Conservation (phyloP, 2,113 vertebrate species). For the Mesocricetus auratus region DNA sequence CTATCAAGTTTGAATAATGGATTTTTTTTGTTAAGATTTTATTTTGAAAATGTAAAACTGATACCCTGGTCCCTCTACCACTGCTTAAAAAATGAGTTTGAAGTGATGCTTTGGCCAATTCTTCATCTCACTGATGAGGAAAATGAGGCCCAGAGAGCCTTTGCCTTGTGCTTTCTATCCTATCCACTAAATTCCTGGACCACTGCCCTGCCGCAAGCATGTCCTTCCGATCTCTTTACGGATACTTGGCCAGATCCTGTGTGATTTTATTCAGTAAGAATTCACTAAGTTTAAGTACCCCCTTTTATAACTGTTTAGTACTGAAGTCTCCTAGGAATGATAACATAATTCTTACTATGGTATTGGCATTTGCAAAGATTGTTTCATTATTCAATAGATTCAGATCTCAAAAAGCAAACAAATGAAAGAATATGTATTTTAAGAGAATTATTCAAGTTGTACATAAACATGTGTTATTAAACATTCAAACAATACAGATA, state of each 20-base stretch:
- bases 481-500: background rate
- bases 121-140: background rate
- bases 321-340: background rate
- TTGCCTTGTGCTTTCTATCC: background rate
- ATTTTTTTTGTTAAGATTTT: background rate
- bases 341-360: background rate
- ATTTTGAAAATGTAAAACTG: background rate
- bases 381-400: conserved; percentile 9
- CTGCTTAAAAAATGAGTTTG: background rate
- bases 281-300: background rate
- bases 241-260: background rate
- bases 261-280: background rate
- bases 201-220: background rate
- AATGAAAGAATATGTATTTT: background rate
- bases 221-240: background rate
- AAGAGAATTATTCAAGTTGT: conserved; percentile 15
- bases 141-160: background rate
- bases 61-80: background rate
- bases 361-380: background rate
- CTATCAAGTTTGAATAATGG: background rate
- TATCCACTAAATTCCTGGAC: background rate
- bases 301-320: background rate
- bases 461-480: background rate
- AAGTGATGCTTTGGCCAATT: background rate
- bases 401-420: conserved; percentile 40